Base-by-base conservation (phyloP, 2,113 vertebrate genomes). In the Gavia stellata region DNA sequence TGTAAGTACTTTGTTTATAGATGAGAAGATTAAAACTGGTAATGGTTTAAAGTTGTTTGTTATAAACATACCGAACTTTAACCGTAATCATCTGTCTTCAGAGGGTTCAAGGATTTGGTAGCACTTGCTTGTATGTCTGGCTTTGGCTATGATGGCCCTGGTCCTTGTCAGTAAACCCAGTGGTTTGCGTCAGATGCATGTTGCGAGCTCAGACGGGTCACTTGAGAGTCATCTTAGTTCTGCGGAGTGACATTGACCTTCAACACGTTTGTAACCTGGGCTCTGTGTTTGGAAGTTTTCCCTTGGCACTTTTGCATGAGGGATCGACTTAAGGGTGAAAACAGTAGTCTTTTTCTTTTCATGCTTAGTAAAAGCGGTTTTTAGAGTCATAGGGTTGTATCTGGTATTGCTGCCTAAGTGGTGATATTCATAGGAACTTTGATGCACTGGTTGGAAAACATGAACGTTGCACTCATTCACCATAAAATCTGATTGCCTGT, bases 271-370 rank as follows among this genome's bases (percentile, higher is more conserved):
- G 63, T 49, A 18, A 40, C 23, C 16, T n/a, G 45, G 23, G 25
- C 45, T 83, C 33, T 38, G 19, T 8, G 20, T 31, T 42, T 23
- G 19, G 26, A 80, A 53, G 36, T 12, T 10, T 50, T 66, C 68
- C 29, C 34, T 36, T 66, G 34, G 19, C 7, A 11, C 14, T 90
- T 79, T 24, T 25, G 11, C 40, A 25, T 2, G 24, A 24, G 34
- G 16, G 25, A 6, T n/a, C 0, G 3, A 11, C 13, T 49, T 33
- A 38, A 74, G 66, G 34, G 15, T 74, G n/a, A 62, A 70, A 94
- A 44, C 3, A 0, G 0, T 25, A 4, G 2, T 28, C 25, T 20
- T 28, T 14, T 45, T 58, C 24, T 80, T 91, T 67, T 75, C 12
- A 19, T 74, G 28, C 36, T 25, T 56, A n/a, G 19, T 36, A 72